A percentile compares a stretch with the other conserved stretches of the same genome.
These are phyloP conservation scores for Aselliscus stoliczkanus DNA, from an alignment of 2,797 vertebrate species.

Conservation along the genomic window DNA sequence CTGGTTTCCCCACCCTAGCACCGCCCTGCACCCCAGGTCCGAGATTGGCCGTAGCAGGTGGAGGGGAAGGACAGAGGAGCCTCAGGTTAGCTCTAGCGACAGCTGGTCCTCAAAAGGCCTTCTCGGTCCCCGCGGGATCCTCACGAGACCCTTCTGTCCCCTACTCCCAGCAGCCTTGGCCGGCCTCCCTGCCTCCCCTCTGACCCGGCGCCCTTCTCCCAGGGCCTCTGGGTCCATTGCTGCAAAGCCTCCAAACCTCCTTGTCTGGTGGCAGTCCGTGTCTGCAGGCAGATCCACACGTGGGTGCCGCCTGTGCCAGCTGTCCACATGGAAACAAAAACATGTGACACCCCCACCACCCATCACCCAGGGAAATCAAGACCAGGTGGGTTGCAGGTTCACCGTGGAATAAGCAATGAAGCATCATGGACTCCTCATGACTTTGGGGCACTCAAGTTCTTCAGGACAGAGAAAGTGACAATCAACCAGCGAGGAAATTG, in stretches of 20 bases:
- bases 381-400: neutral
- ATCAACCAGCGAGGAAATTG: neutral
- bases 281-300: too few relatives aligned
- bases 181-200: neutral
- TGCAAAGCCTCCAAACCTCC: neutral
- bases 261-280: neutral
- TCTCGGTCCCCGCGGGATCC: neutral
- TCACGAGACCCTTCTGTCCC: neutral
- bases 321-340: too few relatives aligned
- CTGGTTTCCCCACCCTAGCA: neutral
- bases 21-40: neutral
- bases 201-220: neutral
- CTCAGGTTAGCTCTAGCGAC: neutral
- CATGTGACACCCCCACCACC: too few relatives aligned
- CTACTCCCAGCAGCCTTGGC: neutral
- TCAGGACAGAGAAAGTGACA: neutral
- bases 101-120: neutral
- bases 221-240: neutral
- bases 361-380: neutral
- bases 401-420: neutral
- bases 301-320: neutral
- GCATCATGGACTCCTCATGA: neutral
- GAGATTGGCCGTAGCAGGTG: accelerated
- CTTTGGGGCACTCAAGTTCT: neutral
- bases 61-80: neutral